Evolutionary conservation across 2,113 vertebrate genomes (phyloP), one percentile per base, ranked within the genome.

Genomic region (Gobio gobio): DNA sequence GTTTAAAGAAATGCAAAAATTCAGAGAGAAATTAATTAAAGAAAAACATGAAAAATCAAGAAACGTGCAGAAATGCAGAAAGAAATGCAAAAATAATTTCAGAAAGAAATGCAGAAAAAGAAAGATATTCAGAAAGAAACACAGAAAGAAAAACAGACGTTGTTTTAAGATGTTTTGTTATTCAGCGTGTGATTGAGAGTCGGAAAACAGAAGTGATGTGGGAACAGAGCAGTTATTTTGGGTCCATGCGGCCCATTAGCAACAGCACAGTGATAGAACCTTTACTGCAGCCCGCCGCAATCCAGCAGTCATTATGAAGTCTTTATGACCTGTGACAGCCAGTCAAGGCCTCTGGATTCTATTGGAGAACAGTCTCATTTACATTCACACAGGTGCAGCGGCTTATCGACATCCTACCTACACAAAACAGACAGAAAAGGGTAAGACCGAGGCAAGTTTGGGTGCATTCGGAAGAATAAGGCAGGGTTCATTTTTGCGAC

Each of bases 221-320:
- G 75, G 59, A 66, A 70, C 83, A 83, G 45, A 54, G 33, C 47
- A 66, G 77, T 89, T 88, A 87, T 89, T 88, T 89, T 88, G 81
- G 87, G 78, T 90, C 85, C 64, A 58, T 61, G 76, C 49, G 83
- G 49, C 59, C 84, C 88, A 90, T 90, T 90, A 90, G 84, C 85
- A 79, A 66, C 85, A 81, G 40, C 78, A 86, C 43, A 47, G 72
- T 89, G 56, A 61, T 75, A 79, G 81, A 43, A 85, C 80, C 85
- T 85, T 88, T 88, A 89, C 85, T 81, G 85, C 86, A 83, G 47
- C 87, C 29, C 66, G 29, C 85, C 51, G 36, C 87, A 77, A 78
- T 86, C 87, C 64, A 90, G 78, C 82, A 86, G 64, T 75, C 84
- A 89, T 88, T 88, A 90, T 86, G 87, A 91, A 90, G 86, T 70